A percentile compares a stretch with the other conserved stretches of the same genome.
Conservation (phyloP, 2,797 vertebrate genomes). For the Hipposideros larvatus region DNA sequence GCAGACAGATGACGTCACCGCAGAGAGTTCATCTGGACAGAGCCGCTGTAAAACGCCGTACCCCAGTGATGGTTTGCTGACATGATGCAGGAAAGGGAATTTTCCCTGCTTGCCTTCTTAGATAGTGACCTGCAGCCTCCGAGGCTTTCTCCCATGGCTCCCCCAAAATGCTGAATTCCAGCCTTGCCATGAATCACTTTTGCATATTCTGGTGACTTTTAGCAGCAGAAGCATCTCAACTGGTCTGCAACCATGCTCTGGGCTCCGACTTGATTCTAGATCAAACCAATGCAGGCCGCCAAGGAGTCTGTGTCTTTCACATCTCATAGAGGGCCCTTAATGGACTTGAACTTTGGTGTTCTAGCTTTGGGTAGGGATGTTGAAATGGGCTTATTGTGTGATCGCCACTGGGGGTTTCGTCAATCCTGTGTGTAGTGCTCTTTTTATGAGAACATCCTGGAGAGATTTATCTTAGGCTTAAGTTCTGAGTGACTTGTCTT, state of each 20-base stretch:
- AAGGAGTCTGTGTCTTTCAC: too few species aligned
- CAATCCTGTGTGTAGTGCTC: fast-evolving
- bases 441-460: neutral
- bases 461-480: neutral
- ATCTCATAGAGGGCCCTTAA: fast-evolving
- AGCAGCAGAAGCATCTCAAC: fast-evolving
- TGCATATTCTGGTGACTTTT: fast-evolving
- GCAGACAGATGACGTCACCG: fast-evolving
- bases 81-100: fast-evolving
- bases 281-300: neutral
- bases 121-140: fast-evolving
- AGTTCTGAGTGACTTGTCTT: neutral
- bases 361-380: fast-evolving
- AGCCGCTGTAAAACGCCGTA: fast-evolving
- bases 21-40: fast-evolving
- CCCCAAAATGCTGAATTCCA: fast-evolving
- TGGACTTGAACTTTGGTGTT: too few species aligned
- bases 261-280: neutral
- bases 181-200: neutral
- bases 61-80: neutral
- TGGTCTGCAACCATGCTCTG: fast-evolving
- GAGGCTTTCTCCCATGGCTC: fast-evolving
- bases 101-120: neutral
- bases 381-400: fast-evolving
- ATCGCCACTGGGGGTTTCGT: fast-evolving